A percentile compares a stretch with the other conserved stretches of the same genome.
phyloP scores from a whole-genome alignment of 2,888 invertebrate species.

The Priocnemis perturbator region DNA sequence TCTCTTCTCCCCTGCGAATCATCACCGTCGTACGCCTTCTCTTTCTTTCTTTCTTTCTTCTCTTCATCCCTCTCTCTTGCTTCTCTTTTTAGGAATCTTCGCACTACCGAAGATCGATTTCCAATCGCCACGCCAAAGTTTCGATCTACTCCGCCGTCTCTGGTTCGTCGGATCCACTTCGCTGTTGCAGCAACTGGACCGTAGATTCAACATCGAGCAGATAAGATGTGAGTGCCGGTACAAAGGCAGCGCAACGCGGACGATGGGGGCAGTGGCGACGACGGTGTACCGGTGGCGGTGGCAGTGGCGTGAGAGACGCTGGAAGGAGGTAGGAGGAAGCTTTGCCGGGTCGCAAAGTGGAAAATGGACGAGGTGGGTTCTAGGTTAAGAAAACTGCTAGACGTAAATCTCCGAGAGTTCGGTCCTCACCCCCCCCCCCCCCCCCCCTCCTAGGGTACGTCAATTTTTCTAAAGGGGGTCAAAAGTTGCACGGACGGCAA shows the following conservation, averaged over 20 bases:
- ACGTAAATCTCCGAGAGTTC: conserved; percentile 14
- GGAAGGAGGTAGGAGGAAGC: conserved; percentile 18
- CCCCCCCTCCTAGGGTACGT: not conserved
- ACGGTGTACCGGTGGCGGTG: conserved; percentile 1
- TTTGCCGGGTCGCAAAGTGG: conserved; percentile 37
- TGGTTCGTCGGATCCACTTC: conserved; percentile 19
- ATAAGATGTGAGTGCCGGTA: conserved; percentile 11
- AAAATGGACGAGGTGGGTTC: conserved; percentile 38
- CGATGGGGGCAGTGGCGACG: conserved; percentile 15
- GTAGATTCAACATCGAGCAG: conserved; percentile 30
- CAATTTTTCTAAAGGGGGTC: conserved; percentile 29
- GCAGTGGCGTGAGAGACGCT: conserved; percentile 6
- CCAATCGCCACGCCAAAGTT: too few species aligned
- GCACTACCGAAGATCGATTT: too few species aligned
- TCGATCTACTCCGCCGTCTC: conserved; percentile 11
- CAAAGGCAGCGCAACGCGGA: conserved; percentile 21
- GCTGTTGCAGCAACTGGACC: conserved; percentile 18
- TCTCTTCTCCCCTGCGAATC: too few species aligned
- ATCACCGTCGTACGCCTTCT: too few species aligned
- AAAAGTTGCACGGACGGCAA: conserved; percentile 19
- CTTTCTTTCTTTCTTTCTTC: too few species aligned
- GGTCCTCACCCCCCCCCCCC: not conserved
- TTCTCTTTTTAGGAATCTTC: too few species aligned
- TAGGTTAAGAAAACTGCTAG: conserved; percentile 39
- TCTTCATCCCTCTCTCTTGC: too few species aligned